Base-by-base conservation (phyloP, 2,797 vertebrate species). In the Microcaecilia unicolor region DNA sequence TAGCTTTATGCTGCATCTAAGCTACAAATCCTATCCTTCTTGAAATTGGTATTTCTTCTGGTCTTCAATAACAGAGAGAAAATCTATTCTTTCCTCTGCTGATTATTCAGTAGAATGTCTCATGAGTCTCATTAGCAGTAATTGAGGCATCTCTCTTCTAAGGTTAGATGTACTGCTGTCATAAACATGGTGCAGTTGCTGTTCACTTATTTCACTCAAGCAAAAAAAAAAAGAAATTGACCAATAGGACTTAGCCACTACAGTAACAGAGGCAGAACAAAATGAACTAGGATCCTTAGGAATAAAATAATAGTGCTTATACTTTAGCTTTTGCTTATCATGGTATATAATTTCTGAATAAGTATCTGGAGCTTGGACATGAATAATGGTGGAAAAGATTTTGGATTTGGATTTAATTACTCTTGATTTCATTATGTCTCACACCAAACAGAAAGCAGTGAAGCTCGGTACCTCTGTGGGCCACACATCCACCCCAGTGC, bases 11-110 rank as follows among this genome's bases (percentile, higher is more conserved):
- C n/a, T n/a, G n/a, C n/a, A n/a, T n/a, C n/a, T n/a, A n/a, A n/a
- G n/a, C n/a, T n/a, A n/a, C n/a, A n/a, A n/a, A n/a, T n/a, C n/a
- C n/a, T n/a, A n/a, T n/a, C n/a, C n/a, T n/a, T n/a, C n/a, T n/a
- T n/a, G n/a, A 29, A 26, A 22, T 17, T 2, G 41, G 9, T 51
- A 34, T 43, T 55, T 28, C 25, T 43, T 37, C 45, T 19, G 56
- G 43, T 13, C 10, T 44, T 41, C 44, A 48, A 55, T 60, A 52
- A 43, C 36, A 53, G 62, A 62, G 28, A 34, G n/a, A 44, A 48
- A 51, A 47, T 21, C 12, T 4, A 33, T 48, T 52, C 23, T 41
- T 12, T 48, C 15, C 37, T 50, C 15, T 23, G 27, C 33, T 37
- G 42, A 64, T 47, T 39, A 58, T 13, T 12, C 7, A 11, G 22